phyloP scores from a whole-genome alignment of 2,888 invertebrate species.

The Ophioninae sp. region DNA sequence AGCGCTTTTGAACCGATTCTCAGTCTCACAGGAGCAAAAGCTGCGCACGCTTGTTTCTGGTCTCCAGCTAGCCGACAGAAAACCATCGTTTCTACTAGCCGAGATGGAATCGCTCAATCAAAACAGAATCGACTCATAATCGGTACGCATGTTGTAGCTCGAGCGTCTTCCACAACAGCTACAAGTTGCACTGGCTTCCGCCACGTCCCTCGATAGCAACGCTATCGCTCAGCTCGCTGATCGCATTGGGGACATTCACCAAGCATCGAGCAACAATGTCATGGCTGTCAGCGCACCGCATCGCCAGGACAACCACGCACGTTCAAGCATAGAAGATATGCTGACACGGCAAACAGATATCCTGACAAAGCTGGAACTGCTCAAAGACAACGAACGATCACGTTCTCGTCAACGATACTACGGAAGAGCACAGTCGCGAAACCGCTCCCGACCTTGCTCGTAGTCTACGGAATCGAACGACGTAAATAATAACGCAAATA shows the following conservation, averaged over 20 bases:
- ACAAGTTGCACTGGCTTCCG: neutral
- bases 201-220: neutral
- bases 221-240: slow-evolving; percentile 4
- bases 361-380: too few relatives aligned
- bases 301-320: too few relatives aligned
- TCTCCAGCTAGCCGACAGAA: slow-evolving; percentile 8
- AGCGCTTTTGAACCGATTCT: slow-evolving; percentile 15
- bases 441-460: too few relatives aligned
- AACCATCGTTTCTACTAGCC: slow-evolving; percentile 33
- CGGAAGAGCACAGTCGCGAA: too few relatives aligned
- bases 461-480: too few relatives aligned
- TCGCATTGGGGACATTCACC: slow-evolving; percentile 3
- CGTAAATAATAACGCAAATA: too few relatives aligned
- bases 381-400: too few relatives aligned
- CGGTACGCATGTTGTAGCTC: slow-evolving; percentile 26
- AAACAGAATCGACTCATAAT: slow-evolving; percentile 48
- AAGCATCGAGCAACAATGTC: neutral
- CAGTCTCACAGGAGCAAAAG: slow-evolving; percentile 17
- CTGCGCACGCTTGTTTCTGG: slow-evolving; percentile 33
- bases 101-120: slow-evolving; percentile 51
- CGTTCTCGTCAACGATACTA: too few relatives aligned
- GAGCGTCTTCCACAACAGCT: neutral
- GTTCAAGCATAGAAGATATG: too few relatives aligned
- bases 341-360: too few relatives aligned
- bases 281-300: too few relatives aligned